Conservation (phyloP, 1,140 invertebrate genomes). For the Leptinotarsa defecta region DNA sequence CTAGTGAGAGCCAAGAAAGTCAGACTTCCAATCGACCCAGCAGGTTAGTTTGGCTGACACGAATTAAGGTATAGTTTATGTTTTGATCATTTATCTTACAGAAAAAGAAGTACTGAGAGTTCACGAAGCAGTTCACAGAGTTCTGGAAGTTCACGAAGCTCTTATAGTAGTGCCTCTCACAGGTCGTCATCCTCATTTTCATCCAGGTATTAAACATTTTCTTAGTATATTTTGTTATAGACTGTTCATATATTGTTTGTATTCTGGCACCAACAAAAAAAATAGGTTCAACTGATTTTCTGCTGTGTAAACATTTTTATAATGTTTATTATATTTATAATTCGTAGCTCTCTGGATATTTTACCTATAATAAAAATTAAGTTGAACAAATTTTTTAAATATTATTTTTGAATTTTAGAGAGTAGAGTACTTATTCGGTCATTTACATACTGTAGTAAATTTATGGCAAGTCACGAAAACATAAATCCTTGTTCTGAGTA, state of each 20-base stretch:
- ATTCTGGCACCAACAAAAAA: too few species aligned
- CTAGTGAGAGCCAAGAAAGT: conserved; percentile 14
- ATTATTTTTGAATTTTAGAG: too few species aligned
- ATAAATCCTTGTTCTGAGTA: too few species aligned
- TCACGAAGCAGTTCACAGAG: conserved; percentile 30
- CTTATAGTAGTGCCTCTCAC: conserved; percentile 19
- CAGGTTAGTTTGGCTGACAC: conserved; percentile 16
- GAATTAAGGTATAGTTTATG: background rate
- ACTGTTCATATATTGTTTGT: conserved; percentile 1
- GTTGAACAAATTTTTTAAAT: too few species aligned
- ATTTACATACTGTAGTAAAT: too few species aligned
- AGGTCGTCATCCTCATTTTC: conserved; percentile 32
- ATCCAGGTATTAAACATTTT: conserved; percentile 33
- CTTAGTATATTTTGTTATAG: background rate
- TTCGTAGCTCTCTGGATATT: too few species aligned
- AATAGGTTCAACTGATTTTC: too few species aligned
- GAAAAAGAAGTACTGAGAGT: conserved; percentile 32
- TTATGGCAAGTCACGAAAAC: too few species aligned
- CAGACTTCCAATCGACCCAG: background rate
- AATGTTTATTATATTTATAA: too few species aligned
- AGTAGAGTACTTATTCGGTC: too few species aligned
- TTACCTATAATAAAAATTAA: too few species aligned
- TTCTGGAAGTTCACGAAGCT: conserved; percentile 37
- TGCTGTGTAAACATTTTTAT: too few species aligned
- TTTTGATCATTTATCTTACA: conserved; percentile 24